These are phyloP conservation scores for Theretra japonica DNA, from an alignment of 2,888 invertebrate genomes.

Conservation along the genomic window DNA sequence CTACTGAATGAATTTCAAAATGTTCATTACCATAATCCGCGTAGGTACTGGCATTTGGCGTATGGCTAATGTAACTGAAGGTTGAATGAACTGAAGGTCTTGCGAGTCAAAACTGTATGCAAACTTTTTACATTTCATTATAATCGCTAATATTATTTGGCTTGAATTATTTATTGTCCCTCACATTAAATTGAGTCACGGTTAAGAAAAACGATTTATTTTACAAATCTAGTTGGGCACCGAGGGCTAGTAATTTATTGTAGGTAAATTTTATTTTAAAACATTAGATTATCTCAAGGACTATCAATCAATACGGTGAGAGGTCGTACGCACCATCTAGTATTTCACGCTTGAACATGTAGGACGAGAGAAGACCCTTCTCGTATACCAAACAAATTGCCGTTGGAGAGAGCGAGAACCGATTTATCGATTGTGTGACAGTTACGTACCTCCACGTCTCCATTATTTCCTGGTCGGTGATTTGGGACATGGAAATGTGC, in stretches of 20 bases:
- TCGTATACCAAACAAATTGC: slow-evolving; percentile 2
- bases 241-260: not conserved
- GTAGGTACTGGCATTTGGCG: not conserved
- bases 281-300: not conserved
- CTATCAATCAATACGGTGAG: not conserved
- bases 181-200: too few relatives aligned
- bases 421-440: slow-evolving; percentile 3
- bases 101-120: not conserved
- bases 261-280: not conserved
- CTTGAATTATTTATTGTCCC: too few relatives aligned
- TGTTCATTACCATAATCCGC: not conserved
- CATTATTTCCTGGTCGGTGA: slow-evolving; percentile 3
- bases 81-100: too few relatives aligned
- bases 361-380: slow-evolving; percentile 1
- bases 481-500: not conserved
- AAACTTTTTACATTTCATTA: not conserved
- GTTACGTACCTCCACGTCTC: not conserved
- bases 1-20: not conserved
- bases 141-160: too few relatives aligned
- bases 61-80: slow-evolving; percentile 2
- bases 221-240: not conserved
- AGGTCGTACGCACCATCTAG: not conserved
- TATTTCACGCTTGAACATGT: not conserved
- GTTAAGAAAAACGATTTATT: too few relatives aligned
- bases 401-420: not conserved